Evolutionary conservation across 64 coral and sea anemone species (phyloP), one percentile per base, ranked within the genome.

Genomic region (Hydrozoanthus tunicans): DNA sequence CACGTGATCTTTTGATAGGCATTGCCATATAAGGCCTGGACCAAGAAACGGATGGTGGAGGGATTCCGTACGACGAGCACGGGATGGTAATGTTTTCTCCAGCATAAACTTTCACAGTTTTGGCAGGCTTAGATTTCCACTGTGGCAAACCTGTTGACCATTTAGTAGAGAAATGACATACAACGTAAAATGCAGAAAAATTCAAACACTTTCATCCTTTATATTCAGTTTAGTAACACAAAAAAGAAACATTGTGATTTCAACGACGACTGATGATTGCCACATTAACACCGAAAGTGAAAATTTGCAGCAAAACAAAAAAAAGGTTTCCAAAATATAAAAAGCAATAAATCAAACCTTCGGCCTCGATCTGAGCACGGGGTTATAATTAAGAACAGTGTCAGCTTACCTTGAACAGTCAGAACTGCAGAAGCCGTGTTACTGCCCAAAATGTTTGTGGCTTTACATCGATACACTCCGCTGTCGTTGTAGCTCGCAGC

Each of bases 21-120:
- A 80, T 80, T 60, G 3, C 15, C 54, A 80, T 80, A 80, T 80
- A 80, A 57, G 78, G 78, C 20, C 78, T 80, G 0, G 56, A 59
- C 78, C 78, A 80, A 17, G 58, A 60, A 55, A 80, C 20, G 9
- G 78, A 80, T 61, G 78, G 78, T 25, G 56, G 26, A n/a, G 78
- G 78, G 20, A 80, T 57, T 25, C 78, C 78, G 17, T 80, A 80
- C 3, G 78, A 60, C 7, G 56, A 24, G 17, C 78, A 80, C 10
- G 56, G 78, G 54, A 80, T 80, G 59, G 54, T 80, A 5, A 61
- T 6, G 58, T 80, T 11, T 10, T 60, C 58, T 7, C 78, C 56
- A 15, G 15, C 78, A 61, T 80, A 25, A 80, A 80, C 78, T 62
- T 26, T 6, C 6, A 59, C 20, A 32, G 59, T 17, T 61, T 25